Evolutionary conservation across 2,888 invertebrate species (phyloP).

Genomic region (Geotrupes spiniger): DNA sequence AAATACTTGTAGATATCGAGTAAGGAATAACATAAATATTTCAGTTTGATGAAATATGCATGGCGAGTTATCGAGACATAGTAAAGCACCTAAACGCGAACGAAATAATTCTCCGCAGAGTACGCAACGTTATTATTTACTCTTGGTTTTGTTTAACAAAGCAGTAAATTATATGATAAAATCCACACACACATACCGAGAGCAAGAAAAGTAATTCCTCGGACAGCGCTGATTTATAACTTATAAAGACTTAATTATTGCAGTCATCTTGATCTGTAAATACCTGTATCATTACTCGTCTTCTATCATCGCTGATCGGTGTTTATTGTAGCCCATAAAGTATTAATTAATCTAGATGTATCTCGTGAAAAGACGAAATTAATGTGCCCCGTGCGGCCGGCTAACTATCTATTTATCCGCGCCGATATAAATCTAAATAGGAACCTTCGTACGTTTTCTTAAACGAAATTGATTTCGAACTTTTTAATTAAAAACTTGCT

Average conservation of each 20-base stretch:
- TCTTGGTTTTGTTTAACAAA: slow-evolving; percentile 4
- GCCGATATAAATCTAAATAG: no score
- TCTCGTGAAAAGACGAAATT: slow-evolving; percentile 10
- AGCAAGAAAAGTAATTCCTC: neutral
- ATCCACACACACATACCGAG: neutral
- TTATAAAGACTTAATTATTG: slow-evolving; percentile 30
- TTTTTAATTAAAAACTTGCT: no score
- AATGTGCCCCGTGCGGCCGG: slow-evolving; percentile 1
- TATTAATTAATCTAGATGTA: slow-evolving; percentile 11
- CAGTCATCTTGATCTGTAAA: slow-evolving; percentile 22
- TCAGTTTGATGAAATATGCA: no score
- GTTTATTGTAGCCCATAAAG: slow-evolving; percentile 11
- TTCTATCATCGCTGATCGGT: slow-evolving; percentile 10
- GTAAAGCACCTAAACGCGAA: no score
- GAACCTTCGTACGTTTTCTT: no score
- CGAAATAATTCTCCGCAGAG: no score
- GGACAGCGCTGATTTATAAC: slow-evolving; percentile 24
- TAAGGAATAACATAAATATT: no score
- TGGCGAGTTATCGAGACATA: no score
- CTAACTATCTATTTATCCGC: no score
- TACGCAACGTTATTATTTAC: neutral
- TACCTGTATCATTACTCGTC: slow-evolving; percentile 25
- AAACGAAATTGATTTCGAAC: no score
- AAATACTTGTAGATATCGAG: no score
- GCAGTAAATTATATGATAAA: slow-evolving; percentile 7